Evolutionary conservation across 1,140 invertebrate genomes (phyloP).

Genomic region (Ylistrum balloti): DNA sequence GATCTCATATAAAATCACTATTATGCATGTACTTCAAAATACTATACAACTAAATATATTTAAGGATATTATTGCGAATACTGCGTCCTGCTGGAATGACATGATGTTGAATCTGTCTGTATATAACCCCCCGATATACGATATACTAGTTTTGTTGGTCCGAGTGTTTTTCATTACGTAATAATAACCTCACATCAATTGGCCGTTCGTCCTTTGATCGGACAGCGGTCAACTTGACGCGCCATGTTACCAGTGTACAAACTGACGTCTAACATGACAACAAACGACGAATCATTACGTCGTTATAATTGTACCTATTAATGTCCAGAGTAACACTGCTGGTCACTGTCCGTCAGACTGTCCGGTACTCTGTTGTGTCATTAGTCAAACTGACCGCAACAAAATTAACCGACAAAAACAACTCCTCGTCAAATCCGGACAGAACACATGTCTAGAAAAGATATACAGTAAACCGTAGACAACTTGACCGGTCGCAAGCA

Average conservation of each 20-base stretch:
- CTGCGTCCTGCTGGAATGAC: no score
- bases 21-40: no score
- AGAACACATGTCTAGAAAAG: conserved; percentile 3
- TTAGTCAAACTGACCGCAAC: conserved; percentile 26
- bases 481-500: background rate
- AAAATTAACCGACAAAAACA: conserved; percentile 34
- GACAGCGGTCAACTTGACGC: background rate
- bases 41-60: no score
- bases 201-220: background rate
- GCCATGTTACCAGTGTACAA: background rate
- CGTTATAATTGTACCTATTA: conserved; percentile 11
- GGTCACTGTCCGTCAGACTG: background rate
- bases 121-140: no score
- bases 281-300: background rate
- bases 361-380: conserved; percentile 5
- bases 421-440: background rate
- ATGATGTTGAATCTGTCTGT: no score
- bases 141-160: background rate
- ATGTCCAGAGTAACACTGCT: background rate
- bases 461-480: background rate
- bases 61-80: no score
- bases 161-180: background rate
- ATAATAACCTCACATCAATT: background rate
- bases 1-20: no score
- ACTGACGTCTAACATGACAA: background rate